Evolutionary conservation across 2,113 vertebrate genomes (phyloP), one percentile per base, ranked within the genome.

Genomic region (Hystrix cristata): DNA sequence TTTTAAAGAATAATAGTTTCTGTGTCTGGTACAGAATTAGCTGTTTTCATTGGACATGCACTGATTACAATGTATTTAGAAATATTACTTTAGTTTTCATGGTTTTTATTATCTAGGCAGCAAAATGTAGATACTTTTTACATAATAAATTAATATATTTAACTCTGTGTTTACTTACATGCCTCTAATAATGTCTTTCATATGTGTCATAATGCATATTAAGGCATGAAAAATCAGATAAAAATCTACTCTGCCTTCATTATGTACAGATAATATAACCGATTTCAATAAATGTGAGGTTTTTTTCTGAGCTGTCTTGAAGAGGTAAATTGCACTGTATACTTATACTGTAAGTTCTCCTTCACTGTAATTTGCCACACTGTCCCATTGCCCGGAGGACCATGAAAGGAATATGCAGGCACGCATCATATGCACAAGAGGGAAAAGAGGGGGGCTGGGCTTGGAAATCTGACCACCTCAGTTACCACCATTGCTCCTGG

Each of bases 11-110:
- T 64, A 55, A 87, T 86, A 23, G 72, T 29, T 27, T 31, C 10
- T 82, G 96, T 74, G 14, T 0, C 0, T 12, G 15, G 16, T 69
- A 12, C 48, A 43, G 12, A 91, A 92, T 21, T 34, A 3, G 0
- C 0, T 76, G 92, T 87, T 43, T 38, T 57, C 53, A 93, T n/a
- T 53, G 48, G 1, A 38, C 59, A 29, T 83, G 12, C 48, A 51
- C 76, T 78, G 23, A 46, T 31, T 51, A 60, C 19, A 83, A 6
- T 43, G 31, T 62, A 19, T 19, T 89, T 78, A 67, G 14, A 9
- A 88, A 74, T 57, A 25, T 34, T 21, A 83, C 57, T 76, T 92
- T 76, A 92, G n/a, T 15, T 85, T 90, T 71, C 43, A 79, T 19
- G 34, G 12, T 0, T 31, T 62, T 89, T 34, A 23, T 79, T 46